phyloP scores from a whole-genome alignment of 2,113 vertebrate species.

The Antigone vipio region DNA sequence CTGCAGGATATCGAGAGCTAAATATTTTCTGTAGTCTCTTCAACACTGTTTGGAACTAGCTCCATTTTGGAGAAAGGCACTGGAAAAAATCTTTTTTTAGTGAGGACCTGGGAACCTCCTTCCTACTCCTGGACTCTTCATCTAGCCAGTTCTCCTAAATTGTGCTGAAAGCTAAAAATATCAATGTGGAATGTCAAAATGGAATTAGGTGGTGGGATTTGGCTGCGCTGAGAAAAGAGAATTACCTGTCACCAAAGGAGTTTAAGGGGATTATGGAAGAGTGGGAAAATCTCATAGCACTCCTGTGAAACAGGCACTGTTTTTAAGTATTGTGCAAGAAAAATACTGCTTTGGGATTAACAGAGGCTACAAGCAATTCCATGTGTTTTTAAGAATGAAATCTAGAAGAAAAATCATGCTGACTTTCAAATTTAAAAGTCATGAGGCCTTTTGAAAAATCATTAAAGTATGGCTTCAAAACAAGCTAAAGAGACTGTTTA shows the following conservation, averaged over 20 bases:
- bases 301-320: neutral
- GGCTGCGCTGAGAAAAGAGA: neutral
- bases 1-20: neutral
- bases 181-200: neutral
- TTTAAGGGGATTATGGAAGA: neutral
- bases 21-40: neutral
- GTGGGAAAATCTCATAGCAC: neutral
- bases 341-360: neutral
- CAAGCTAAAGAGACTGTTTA: neutral
- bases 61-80: neutral
- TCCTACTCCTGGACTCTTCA: neutral
- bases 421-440: neutral
- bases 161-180: constrained; percentile 32
- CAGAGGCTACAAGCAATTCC: neutral
- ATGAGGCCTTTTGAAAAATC: neutral
- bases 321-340: neutral
- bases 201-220: neutral
- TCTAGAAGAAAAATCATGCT: neutral
- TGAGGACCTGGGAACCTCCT: neutral
- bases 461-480: neutral
- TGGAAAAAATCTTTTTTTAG: neutral
- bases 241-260: neutral
- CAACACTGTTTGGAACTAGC: neutral
- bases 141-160: neutral
- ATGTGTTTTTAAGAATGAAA: neutral